phyloP scores from a whole-genome alignment of 2,113 vertebrate genomes.

The Trematomus loennbergii region DNA sequence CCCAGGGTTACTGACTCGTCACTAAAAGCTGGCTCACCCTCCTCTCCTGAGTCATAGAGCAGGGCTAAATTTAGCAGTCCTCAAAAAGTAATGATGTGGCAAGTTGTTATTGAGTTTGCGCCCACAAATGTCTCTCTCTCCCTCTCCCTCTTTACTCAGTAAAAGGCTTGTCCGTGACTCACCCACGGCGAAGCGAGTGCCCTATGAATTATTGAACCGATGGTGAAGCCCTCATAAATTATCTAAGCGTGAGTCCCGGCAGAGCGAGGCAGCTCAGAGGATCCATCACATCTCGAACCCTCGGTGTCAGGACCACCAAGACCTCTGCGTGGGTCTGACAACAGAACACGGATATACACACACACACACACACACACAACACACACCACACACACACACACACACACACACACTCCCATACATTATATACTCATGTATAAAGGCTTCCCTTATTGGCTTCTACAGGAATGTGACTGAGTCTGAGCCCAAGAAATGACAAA shows the following conservation, averaged over 20 bases:
- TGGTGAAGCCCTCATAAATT: conserved; percentile 81
- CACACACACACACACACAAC: not conserved
- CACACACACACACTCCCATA: no score
- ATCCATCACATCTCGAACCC: conserved; percentile 36
- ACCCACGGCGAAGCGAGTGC: conserved; percentile 50
- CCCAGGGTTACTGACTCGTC: conserved; percentile 37
- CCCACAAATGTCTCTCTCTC: conserved; percentile 27
- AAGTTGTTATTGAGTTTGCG: conserved; percentile 56
- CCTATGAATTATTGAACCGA: conserved; percentile 81
- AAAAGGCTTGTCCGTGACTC: conserved; percentile 70
- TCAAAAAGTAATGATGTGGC: conserved; percentile 60
- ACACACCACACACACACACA: no score
- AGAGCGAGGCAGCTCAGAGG: conserved; percentile 46
- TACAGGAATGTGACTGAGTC: not conserved
- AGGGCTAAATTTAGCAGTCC: conserved; percentile 64
- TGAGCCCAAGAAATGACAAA: no score
- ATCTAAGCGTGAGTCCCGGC: conserved; percentile 64
- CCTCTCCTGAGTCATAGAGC: conserved; percentile 56
- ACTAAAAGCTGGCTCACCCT: conserved; percentile 50
- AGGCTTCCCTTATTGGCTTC: not conserved
- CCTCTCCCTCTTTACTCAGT: conserved; percentile 37
- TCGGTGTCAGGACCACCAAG: conserved; percentile 5
- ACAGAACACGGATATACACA: not conserved
- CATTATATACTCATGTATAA: not conserved
- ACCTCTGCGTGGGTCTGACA: conserved; percentile 20